Base-by-base conservation (phyloP, 2,888 invertebrate genomes). In the Fragum whitleyi region DNA sequence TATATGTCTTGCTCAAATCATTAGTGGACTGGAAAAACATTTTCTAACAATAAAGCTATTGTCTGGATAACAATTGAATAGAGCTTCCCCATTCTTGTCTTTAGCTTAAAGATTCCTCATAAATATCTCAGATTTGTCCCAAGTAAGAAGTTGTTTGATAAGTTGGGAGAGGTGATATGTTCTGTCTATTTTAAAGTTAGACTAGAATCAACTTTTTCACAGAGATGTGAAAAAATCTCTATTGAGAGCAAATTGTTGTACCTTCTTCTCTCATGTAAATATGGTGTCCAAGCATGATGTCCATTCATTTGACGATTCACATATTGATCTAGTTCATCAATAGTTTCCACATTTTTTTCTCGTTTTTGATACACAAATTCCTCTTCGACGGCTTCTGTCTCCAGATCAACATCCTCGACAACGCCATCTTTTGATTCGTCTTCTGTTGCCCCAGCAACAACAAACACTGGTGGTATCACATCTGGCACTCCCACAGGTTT, bases 211-310 rank as follows among this genome's bases (percentile, higher is more conserved):
- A n/a, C n/a, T n/a, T n/a, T n/a, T n/a, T n/a, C n/a, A n/a, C n/a
- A 36, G 9, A 36, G 32, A 9, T 36, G 32, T 36, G 9, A 36
- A 36, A 9, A 36, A 36, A 9, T 36, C 32, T 36, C 9, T n/a
- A n/a, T n/a, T 36, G 9, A 36, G 32, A 36, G 5, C 32, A 3
- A 3, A 9, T 21, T 57, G 14, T n/a, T 28, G 42, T 83, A 84
- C 84, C 84, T 84, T 75, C 59, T 79, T 74, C 84, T 77, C 36
- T 81, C 84, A 70, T 75, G 72, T 28, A 84, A 55, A 77, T 78
- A 84, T 59, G 84, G 84, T 14, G 76, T 78, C 84, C 84, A 84
- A 21, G 62, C 71, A 70, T 77, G 78, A 29, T 57, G 53, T 19
- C 71, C 61, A 36, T 74, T 77, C 23, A 42, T 42, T 65, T 65